Base-by-base conservation (phyloP, 1,140 invertebrate species). In the Drosophila auraria region DNA sequence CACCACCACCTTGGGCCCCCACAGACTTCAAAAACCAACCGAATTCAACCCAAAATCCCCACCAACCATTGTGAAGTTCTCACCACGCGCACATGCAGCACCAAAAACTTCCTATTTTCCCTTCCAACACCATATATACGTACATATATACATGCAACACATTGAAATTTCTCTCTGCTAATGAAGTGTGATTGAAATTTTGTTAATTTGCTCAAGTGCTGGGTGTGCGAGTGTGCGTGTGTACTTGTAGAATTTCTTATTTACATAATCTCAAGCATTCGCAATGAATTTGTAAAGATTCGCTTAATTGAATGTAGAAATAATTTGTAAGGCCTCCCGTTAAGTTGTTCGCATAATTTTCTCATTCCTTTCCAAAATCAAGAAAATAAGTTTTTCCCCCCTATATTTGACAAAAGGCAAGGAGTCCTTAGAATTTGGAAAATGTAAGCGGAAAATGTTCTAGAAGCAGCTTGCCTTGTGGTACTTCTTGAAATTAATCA, bases 131-230 rank as follows among this genome's bases (percentile, higher is more conserved):
- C 25, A 2, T 33, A 33, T 33, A 33, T 33, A 9, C 6, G 6
- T 27, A 6, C 76, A 57, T 33, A 20, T 33, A 54, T n/a, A 30
- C 15, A 20, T 70, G 59, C 56, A 66, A 54, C 50, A 57, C 59
- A 77, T 72, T 58, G 56, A 81, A 80, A 84, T 84, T 59, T 77
- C 81, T 56, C 65, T 78, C 64, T 84, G 82, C 82, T 84, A 84
- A 84, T 84, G 81, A 83, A 83, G 82, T 83, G 82, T 83, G 82
- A 84, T 84, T 84, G 82, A 84, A 84, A 84, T 84, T 84, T 84
- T 84, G 82, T 84, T 84, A 84, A 84, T 84, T 78, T 84, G 63
- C 82, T 58, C 82, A 80, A 83, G 82, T 84, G 65, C 66, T 77
- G 70, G 5, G 56, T 47, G 33, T 68, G 50, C 57, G 38, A 30